Percentiles rank a stretch among this genome's conserved stretches.
Evolutionary conservation across 2,113 vertebrate genomes (phyloP).

Genomic region (Tringa solitaria): DNA sequence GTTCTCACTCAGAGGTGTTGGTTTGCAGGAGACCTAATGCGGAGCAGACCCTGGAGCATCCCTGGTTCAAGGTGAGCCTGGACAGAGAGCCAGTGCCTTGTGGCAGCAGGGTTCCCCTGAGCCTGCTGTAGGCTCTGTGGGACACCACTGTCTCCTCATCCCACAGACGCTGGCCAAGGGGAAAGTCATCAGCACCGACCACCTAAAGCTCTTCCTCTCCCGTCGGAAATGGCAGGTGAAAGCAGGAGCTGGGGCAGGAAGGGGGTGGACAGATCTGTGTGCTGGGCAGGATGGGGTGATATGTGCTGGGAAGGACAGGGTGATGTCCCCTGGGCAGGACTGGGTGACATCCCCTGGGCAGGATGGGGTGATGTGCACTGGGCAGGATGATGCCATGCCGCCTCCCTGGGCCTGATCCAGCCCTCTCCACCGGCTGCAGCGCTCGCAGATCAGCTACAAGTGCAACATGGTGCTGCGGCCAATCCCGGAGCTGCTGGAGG

Average conservation of each 20-base stretch:
- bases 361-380: not conserved
- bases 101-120: fast-evolving
- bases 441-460: constrained; percentile 96
- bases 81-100: fast-evolving
- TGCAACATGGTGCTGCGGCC: constrained; percentile 96
- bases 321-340: not conserved
- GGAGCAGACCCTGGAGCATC: constrained; percentile 90
- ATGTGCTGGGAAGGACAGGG: not conserved
- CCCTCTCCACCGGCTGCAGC: constrained; percentile 69
- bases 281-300: not conserved
- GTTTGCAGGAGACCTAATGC: constrained; percentile 87
- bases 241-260: not conserved
- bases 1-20: not conserved
- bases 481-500: constrained; percentile 89
- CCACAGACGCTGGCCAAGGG: constrained; percentile 87
- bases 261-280: not conserved
- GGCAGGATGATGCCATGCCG: not conserved
- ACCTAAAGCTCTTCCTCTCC: constrained; percentile 92
- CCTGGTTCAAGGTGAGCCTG: constrained; percentile 94
- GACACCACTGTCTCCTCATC: not conserved
- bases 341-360: not conserved
- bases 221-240: constrained; percentile 96
- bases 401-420: not conserved
- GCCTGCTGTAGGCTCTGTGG: not conserved
- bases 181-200: constrained; percentile 87